A percentile compares a stretch with the other conserved stretches of the same genome.
phyloP scores from a whole-genome alignment of 2,797 vertebrate genomes.

The Avahi laniger region DNA sequence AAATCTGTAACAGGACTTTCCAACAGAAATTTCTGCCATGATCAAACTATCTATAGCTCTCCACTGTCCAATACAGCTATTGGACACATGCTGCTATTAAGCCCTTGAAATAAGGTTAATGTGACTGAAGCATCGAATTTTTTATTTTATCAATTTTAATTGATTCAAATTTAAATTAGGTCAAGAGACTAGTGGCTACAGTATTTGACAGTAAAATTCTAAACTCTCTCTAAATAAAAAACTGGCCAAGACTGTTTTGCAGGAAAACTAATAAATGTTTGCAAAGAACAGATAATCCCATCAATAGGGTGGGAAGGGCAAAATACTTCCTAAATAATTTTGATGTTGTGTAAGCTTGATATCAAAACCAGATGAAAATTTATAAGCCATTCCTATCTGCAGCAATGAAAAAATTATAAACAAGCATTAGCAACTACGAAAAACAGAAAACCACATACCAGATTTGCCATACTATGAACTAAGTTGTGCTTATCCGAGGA shows the following conservation, averaged over 20 bases:
- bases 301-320: neutral
- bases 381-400: no score
- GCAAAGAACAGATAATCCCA: neutral
- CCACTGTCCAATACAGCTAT: neutral
- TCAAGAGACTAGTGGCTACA: neutral
- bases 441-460: no score
- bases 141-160: neutral
- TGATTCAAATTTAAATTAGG: no score
- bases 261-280: neutral
- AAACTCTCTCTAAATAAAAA: neutral
- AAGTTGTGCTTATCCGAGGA: no score
- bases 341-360: no score
- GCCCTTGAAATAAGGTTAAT: neutral
- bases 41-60: neutral
- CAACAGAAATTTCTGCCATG: neutral
- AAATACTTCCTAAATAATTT: no score
- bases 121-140: neutral
- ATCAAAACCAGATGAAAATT: no score
- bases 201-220: neutral
- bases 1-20: neutral
- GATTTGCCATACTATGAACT: no score
- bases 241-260: neutral
- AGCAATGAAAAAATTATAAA: no score
- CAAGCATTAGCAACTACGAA: no score
- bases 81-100: neutral